A percentile compares a stretch with the other conserved stretches of the same genome.
These are phyloP conservation scores for Cherax quadricarinatus DNA, from an alignment of 1,140 invertebrate species.

Conservation along the genomic window DNA sequence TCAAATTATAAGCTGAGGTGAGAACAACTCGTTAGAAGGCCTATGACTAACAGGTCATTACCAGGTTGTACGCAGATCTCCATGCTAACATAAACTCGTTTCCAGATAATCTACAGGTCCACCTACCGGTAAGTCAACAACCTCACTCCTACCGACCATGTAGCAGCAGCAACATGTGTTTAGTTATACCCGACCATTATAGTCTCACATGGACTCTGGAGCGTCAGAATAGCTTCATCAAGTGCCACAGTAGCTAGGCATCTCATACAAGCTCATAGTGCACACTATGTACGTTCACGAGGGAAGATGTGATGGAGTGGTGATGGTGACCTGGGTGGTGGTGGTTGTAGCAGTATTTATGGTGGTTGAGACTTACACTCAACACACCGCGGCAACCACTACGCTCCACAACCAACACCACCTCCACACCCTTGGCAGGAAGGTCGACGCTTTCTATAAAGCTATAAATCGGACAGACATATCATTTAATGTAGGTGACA, in stretches of 20 bases:
- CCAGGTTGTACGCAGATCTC: too few species aligned
- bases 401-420: background rate
- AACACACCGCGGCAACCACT: background rate
- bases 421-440: background rate
- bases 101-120: too few species aligned
- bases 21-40: too few species aligned
- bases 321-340: background rate
- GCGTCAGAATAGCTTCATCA: background rate
- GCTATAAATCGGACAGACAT: background rate
- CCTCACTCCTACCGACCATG: background rate
- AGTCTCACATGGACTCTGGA: background rate
- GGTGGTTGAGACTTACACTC: background rate
- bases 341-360: background rate
- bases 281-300: background rate
- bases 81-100: too few species aligned
- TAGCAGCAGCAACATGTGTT: background rate
- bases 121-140: too few species aligned
- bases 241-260: background rate
- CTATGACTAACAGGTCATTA: too few species aligned
- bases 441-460: too few species aligned
- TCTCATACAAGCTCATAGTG: background rate
- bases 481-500: background rate
- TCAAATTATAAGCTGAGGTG: too few species aligned
- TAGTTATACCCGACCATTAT: background rate
- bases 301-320: background rate